Evolutionary conservation across 1,140 invertebrate genomes (phyloP).

Genomic region (Drosophila albomicans): DNA sequence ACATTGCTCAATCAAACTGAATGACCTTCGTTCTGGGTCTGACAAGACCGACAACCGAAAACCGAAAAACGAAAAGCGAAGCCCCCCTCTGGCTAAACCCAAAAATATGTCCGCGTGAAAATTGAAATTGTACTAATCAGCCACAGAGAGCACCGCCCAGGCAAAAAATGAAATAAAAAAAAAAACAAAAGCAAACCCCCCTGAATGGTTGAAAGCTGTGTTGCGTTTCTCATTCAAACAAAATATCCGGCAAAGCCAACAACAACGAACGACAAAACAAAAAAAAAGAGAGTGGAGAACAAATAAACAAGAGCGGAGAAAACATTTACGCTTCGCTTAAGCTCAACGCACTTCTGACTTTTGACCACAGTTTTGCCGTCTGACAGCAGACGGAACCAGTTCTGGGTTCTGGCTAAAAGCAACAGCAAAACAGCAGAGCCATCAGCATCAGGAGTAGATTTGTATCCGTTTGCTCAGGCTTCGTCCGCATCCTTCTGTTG

Average conservation of each 20-base stretch:
- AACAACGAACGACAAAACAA: slow-evolving; percentile 20
- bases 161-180: not conserved
- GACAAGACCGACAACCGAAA: slow-evolving; percentile 36
- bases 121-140: slow-evolving; percentile 79
- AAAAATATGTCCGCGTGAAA: slow-evolving; percentile 67
- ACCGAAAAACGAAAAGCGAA: slow-evolving; percentile 1
- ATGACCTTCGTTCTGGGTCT: slow-evolving; percentile 59
- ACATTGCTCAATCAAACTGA: slow-evolving; percentile 75
- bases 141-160: slow-evolving; percentile 10
- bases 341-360: slow-evolving; percentile 76
- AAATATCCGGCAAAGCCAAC: slow-evolving; percentile 30
- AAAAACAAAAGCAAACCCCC: not conserved
- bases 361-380: slow-evolving; percentile 57
- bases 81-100: slow-evolving; percentile 15
- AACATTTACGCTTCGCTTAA: slow-evolving; percentile 71
- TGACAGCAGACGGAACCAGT: slow-evolving; percentile 36
- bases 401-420: not conserved
- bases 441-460: slow-evolving; percentile 23
- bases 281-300: slow-evolving; percentile 7
- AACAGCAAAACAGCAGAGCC: too few species aligned
- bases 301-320: slow-evolving; percentile 29
- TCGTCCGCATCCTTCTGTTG: slow-evolving; percentile 17
- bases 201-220: slow-evolving; percentile 9
- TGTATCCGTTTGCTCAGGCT: slow-evolving; percentile 34
- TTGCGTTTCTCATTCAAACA: slow-evolving; percentile 38